Evolutionary conservation across 1,140 invertebrate species (phyloP), one percentile per base, ranked within the genome.

Genomic region (Tetragonula clypearis): DNA sequence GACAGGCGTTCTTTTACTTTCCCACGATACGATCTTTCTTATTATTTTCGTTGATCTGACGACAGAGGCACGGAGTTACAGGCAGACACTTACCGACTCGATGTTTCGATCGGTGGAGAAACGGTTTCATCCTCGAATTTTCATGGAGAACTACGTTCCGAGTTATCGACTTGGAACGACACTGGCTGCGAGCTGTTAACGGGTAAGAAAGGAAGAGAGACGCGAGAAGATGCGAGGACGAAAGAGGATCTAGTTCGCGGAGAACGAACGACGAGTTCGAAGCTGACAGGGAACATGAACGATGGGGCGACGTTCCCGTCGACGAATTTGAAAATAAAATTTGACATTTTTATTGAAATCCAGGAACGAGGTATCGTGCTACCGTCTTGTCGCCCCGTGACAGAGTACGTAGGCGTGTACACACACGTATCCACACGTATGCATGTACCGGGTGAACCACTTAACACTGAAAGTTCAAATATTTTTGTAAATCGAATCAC

Each of bases 331-430:
- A 91, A 90, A 91, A 90, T 91, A 88, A 92, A 92, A 91, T 92
- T 88, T 92, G 90, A 91, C 91, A 77, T 90, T 91, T 89, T 91
- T 91, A 92, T 92, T 91, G 90, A 91, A 90, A 91, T 91, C 81
- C 82, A 73, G 75, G 79, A 86, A 89, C 82, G 88, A 62, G 79
- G 56, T 77, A 69, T 68, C 75, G 78, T 53, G 58, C 35, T 72
- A 8, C 75, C 41, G 71, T 81, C 86, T 62, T 75, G 82, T 88
- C 82, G 73, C 35, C 15, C 9, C 55, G 17, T 79, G 56, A 55
- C 82, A 35, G 41, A 41, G 5, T 23, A 21, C 26, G 41, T 49
- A 49, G 41, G 41, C 41, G 41, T 49, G 68, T 79, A 72, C 55
- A 79, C 30, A 26, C 53, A 68, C 49, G 1, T 17, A 73, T 11